phyloP scores from a whole-genome alignment of 2,888 invertebrate species.

The Willowsia nigromaculata region DNA sequence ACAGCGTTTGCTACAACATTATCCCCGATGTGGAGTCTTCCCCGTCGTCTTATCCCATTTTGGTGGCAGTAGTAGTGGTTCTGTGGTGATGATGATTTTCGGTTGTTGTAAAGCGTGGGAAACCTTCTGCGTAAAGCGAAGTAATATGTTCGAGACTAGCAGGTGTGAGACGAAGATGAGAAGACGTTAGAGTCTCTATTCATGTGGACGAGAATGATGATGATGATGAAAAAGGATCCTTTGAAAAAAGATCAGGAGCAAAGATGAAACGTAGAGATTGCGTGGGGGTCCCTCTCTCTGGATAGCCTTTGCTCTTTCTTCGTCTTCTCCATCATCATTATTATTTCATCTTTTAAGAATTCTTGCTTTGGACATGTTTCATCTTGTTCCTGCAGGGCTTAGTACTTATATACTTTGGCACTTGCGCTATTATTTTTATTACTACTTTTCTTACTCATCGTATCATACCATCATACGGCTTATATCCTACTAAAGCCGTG shows the following conservation, averaged over 20 bases:
- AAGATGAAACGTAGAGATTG: constrained; percentile 75
- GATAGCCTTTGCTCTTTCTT: constrained; percentile 41
- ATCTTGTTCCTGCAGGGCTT: constrained; percentile 1
- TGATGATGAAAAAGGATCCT: constrained; percentile 62
- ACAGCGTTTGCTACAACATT: constrained; percentile 27
- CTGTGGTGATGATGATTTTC: constrained; percentile 29
- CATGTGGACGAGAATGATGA: constrained; percentile 11
- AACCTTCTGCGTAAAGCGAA: constrained; percentile 70
- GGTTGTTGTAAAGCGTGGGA: constrained; percentile 68
- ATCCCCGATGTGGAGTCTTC: background rate
- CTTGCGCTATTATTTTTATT: constrained; percentile 58
- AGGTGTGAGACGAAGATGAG: constrained; percentile 70
- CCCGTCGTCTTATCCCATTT: background rate
- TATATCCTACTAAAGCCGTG: constrained; percentile 19
- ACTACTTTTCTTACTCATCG: background rate
- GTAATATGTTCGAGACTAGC: constrained; percentile 71
- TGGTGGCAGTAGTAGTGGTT: background rate
- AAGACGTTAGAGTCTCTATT: constrained; percentile 52
- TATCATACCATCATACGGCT: background rate
- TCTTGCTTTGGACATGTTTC: constrained; percentile 21
- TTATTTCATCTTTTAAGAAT: constrained; percentile 26
- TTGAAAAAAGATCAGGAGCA: constrained; percentile 62
- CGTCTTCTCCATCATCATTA: constrained; percentile 23
- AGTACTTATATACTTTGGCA: constrained; percentile 30
- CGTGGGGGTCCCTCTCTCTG: constrained; percentile 66